Base-by-base conservation (phyloP, 2,888 invertebrate genomes). In the Boloria euphrosyne region DNA sequence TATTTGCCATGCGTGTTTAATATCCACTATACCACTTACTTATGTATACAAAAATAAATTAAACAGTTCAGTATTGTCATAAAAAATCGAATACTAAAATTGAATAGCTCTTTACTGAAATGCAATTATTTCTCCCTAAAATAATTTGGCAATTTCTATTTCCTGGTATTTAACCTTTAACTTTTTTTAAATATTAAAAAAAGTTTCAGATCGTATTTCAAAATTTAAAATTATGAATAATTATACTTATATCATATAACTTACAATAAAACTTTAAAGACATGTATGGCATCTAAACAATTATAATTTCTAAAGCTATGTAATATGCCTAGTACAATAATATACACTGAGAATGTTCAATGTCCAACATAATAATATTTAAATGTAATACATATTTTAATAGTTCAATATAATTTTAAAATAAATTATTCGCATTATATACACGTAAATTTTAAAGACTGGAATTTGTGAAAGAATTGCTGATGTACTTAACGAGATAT, bases 101-200 rank as follows among this genome's bases (percentile, higher is more conserved):
- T 51, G 13, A 14, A 54, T 51, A n/a, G 14, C 50, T 22, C 0
- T 16, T 46, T 54, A 53, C 60, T 61, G 66, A 66, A 66, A 66
- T 69, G 66, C 63, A 64, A 62, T 69, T 70, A 67, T 70, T 67
- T 67, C 62, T 55, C 18, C 31, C 49, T 52, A 62, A 67, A 65
- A 65, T 70, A 65, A 67, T 65, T 63, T 62, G 49, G 66, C 65
- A 47, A 67, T 70, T 67, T 67, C 64, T 46, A 59, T 54, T 27
- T 50, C 4, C 49, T 50, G 55, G 57, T 49, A 38, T 53, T 52
- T 10, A 38, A 63, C 61, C 57, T 65, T 67, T 65, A 43, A 65
- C 67, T 62, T 66, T 64, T 70, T 58, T 46, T 22, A n/a, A 44
- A 55, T 44, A 67, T 65, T 58, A 13, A n/a, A 54, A 22, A 70